Base-by-base conservation (phyloP, 2,797 vertebrate genomes). In the Lithobates sylvaticus region DNA sequence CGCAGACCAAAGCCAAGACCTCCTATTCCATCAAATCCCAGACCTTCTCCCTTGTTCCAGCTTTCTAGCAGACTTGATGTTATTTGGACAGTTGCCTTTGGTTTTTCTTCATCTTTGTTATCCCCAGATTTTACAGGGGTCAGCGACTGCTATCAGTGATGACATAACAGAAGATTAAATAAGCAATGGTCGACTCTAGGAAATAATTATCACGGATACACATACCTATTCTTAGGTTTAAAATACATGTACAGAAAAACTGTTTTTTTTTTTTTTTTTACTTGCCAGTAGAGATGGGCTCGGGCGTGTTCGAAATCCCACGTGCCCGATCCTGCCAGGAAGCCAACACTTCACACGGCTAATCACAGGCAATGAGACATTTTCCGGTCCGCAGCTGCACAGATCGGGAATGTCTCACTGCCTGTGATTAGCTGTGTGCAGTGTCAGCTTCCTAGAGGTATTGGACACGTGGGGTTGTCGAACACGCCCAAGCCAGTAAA, bases 11-110 rank as follows among this genome's bases (percentile, higher is more conserved):
- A 98, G 81, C 97, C 96, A 88, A 99, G 89, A 10, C 79, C 97
- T 79, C 98, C 97, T 29, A 99, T 97, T 10, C 96, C 96, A 89
- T 99, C 98, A 0, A 97, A 99, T 74, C 97, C 97, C 75, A 99
- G 92, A 7, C 96, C 96, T 88, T 99, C 98, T 5, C 96, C 98
- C 91, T 99, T 99, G 93, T 97, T 96, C 98, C 97, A 99, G 83
- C 97, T 98, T 92, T 99, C 98, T 90, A 99, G 81, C 75, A 99
- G 92, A 89, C 97, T 97, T 0, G 98, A 97, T 3, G 95, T 93
- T 0, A 98, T 94, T 0, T 94, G 96, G 91, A 99, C 98, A 93
- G 97, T 99, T 0, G 96, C 97, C 93, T 99, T 99, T 0, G 96
- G 96, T 80, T 95, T 95, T 70, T 99, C 98, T 83, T 95, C 98